Base-by-base conservation (phyloP, 2,888 invertebrate genomes). In the Imbricaverruca yamaguchii region DNA sequence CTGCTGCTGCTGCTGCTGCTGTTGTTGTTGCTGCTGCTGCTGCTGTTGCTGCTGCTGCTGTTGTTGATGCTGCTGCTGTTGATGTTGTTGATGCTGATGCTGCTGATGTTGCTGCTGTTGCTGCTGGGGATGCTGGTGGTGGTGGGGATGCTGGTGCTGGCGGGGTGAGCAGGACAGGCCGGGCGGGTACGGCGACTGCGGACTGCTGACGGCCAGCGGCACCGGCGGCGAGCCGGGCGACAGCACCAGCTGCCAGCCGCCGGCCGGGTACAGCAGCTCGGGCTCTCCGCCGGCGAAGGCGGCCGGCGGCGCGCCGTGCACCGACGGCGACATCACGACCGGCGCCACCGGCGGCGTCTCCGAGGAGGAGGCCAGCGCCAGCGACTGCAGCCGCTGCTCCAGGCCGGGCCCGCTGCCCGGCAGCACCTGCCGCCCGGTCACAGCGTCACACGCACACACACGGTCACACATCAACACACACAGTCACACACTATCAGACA, bases 181-280 rank as follows among this genome's bases (percentile, higher is more conserved):
- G 10, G 74, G 55, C 53, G 55, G 92, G 87, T 92, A 92, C 67
- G 93, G 93, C 21, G 93, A 93, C 39, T 93, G 93, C n/a, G 93
- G 93, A 11, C 93, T 93, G 87, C 92, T 92, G 84, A 86, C 84
- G 82, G 87, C 83, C 55, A 21, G 55, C 55, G 74, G 74, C 74
- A 21, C 18, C 15, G 74, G 55, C 74, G 53, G 74, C 15, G 53
- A 18, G 18, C 74, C 74, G 39, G 69, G 69, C 25, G 69, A n/a
- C 84, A 84, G 23, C 81, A 90, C 90, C 85, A 95, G 94, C 85
- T 92, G 92, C 88, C 93, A 94, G 87, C 95, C 94, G 86, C 94
- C 93, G 86, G 95, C 95, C 84, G 96, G 95, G 85, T 94, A 93
- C 96, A 96, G 96, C 86, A 96, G 96, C 87, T 94, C 91, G 10